Conservation (phyloP, 2,113 vertebrate species). For the Syrrhaptes paradoxus region DNA sequence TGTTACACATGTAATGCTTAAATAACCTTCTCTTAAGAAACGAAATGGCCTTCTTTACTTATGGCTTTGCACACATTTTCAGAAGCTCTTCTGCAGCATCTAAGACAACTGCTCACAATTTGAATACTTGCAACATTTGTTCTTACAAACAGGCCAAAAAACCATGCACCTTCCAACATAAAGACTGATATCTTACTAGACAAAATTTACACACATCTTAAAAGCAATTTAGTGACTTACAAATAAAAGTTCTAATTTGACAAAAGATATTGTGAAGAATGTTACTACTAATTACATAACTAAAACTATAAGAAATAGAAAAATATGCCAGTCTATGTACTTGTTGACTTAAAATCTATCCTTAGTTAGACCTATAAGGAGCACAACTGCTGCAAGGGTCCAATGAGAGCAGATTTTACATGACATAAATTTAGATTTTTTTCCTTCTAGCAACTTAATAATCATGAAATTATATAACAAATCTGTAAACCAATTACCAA, state of each 20-base stretch:
- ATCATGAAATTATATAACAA: constrained; percentile 63
- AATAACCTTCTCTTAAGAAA: neutral
- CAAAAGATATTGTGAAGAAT: neutral
- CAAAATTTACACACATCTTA: neutral
- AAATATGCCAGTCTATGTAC: neutral
- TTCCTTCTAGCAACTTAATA: constrained; percentile 21
- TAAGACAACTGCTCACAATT: neutral
- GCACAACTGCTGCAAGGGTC: neutral
- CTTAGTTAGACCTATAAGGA: neutral
- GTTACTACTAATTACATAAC: neutral
- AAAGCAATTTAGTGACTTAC: neutral
- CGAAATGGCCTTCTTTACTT: neutral
- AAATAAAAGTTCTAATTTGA: neutral
- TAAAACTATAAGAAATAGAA: neutral
- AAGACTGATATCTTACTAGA: neutral
- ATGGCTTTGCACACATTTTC: neutral
- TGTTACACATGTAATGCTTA: neutral
- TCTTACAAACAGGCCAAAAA: neutral
- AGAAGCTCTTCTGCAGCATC: neutral
- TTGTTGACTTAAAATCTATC: neutral
- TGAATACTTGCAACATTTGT: neutral
- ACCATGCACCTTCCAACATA: neutral
- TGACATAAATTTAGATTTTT: neutral
- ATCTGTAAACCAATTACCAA: constrained; percentile 65
- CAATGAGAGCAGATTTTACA: constrained; percentile 5